Base-by-base conservation (phyloP, 37 sponge, comb jelly and placozoan genomes). In the Eunapius fragilis region DNA sequence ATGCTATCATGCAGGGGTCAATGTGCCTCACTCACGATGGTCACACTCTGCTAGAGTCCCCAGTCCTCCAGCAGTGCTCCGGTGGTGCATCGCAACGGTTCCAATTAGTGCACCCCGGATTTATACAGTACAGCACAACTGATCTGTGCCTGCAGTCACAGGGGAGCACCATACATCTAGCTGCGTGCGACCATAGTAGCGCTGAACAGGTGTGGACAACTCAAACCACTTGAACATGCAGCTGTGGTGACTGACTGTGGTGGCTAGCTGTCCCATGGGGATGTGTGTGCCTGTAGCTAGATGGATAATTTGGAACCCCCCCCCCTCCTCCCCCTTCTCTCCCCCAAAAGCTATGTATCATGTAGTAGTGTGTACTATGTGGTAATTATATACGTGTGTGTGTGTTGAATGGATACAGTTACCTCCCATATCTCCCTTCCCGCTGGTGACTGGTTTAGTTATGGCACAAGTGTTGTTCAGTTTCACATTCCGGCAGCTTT, bases 91-190 rank as follows among this genome's bases (percentile, higher is more conserved):
- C 68, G 0, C 85, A 85, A 34, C 25, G 28, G 50, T 85, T 85
- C 68, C 37, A 85, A 27, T 67, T 85, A 6, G 24, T 79, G 45
- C 83, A 32, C 36, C 71, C 31, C 22, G 73, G 80, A 24, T 25
- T 37, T 33, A 37, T 86, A 30, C 22, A 41, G 72, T 58, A 85
- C 77, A 85, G 67, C 13, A 36, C 85, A 30, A 50, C 85, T 24
- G 23, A 11, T 68, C 68, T 31, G 14, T 85, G 85, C 37, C 67
- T 77, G 58, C 58, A 58, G 74, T 33, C 31, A 1, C 74, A 31
- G 1, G 32, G 74, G 0, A 23, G 32, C 32, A 73, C 17, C 25
- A 10, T 22, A 14, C 25, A 25, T 28, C 74, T 31, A 2, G 74
- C 30, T 28, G 14, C 7, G 24, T 34, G 74, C 74, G 24, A 22